Conservation (phyloP, 2,113 vertebrate genomes). For the Cisticola juncidis region DNA sequence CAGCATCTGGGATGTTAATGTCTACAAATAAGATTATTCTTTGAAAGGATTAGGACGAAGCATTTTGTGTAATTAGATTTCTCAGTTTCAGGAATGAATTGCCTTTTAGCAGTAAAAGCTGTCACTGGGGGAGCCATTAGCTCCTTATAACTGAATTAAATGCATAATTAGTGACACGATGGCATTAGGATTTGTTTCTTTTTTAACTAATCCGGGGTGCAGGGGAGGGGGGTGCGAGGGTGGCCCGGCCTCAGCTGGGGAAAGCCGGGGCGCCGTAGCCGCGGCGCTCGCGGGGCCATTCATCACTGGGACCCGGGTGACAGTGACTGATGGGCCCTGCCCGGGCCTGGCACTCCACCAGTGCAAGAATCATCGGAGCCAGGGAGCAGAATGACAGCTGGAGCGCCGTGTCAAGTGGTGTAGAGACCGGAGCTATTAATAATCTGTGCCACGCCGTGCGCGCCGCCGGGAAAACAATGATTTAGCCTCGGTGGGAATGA, state of each 20-base stretch:
- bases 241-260: constrained; percentile 83
- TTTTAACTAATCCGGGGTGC: constrained; percentile 76
- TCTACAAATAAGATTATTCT: constrained; percentile 98
- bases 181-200: constrained; percentile 89
- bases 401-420: constrained; percentile 97
- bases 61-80: constrained; percentile 99
- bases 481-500: constrained; percentile 62
- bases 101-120: constrained; percentile 95
- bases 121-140: constrained; percentile 95
- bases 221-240: neutral
- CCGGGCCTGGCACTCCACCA: constrained; percentile 91
- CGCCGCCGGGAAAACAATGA: constrained; percentile 77
- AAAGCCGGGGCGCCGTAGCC: constrained; percentile 11
- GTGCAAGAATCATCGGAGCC: constrained; percentile 90
- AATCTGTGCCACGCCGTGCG: constrained; percentile 93
- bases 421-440: constrained; percentile 99
- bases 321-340: constrained; percentile 97
- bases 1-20: constrained; percentile 97
- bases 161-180: constrained; percentile 96
- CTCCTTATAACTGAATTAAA: constrained; percentile 99
- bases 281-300: constrained; percentile 80
- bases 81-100: constrained; percentile 92
- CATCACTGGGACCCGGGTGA: constrained; percentile 92
- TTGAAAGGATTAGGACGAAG: constrained; percentile 94
- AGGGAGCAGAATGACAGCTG: constrained; percentile 94